Evolutionary conservation across 2,113 vertebrate genomes (phyloP), one percentile per base, ranked within the genome.

Genomic region (Raphicerus campestris): DNA sequence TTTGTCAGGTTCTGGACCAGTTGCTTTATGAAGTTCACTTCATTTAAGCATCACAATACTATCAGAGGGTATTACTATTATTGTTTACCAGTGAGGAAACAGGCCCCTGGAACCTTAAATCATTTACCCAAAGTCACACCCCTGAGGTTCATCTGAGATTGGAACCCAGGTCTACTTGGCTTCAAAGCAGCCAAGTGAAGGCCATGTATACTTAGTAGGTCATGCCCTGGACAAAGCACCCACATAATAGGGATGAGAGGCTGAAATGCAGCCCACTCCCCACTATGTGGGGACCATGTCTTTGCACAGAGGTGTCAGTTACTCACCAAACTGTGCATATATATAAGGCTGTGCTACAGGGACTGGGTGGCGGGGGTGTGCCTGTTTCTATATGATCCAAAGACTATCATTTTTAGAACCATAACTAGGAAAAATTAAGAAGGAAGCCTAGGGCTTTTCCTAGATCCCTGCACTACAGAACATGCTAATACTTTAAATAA

Each of bases 321-420:
- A 3, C 3, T 77, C 35, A 83, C 14, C 53, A 35, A 45, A 24
- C 20, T 77, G 42, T 6, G n/a, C 20, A n/a, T n/a, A 45, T 4
- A 53, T 8, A 3, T 1, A 39, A 82, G 49, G 16, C 10, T 28
- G n/a, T 82, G n/a, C 39, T 63, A 47, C 16, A 55, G 13, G 4
- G 5, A 7, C 26, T 53, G 24, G 45, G 60, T 2, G 9, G n/a
- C 1, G 0, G 42, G 75, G 16, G 10, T 11, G 53, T 1, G 7
- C 16, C 17, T 63, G 20, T 63, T 77, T 78, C 32, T 49, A 89
- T 61, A 13, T 63, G 28, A 53, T 15, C 39, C 28, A 42, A 92
- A 97, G 61, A 17, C 22, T 15, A n/a, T 58, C 61, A 55, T 73
- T 32, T 61, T 95, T 78, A 82, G 70, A 81, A 87, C 30, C 66